A percentile compares a stretch with the other conserved stretches of the same genome.
phyloP scores from a whole-genome alignment of 2,888 invertebrate species.

The Protodeltote pygarga region DNA sequence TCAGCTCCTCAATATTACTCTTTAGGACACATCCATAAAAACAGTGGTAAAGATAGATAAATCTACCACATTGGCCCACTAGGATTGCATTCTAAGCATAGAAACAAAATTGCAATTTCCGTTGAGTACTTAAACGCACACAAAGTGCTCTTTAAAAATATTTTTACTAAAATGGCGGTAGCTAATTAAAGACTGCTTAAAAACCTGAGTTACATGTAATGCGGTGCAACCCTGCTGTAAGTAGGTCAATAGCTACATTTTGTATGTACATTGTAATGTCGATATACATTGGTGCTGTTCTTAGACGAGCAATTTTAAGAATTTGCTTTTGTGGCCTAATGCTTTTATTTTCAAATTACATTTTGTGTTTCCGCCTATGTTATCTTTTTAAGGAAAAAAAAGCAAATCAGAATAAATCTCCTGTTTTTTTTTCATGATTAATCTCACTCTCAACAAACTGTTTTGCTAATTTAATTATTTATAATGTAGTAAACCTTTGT shows the following conservation, averaged over 20 bases:
- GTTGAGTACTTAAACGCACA: slow-evolving; percentile 15
- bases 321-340: slow-evolving; percentile 23
- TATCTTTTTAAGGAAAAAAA: neutral
- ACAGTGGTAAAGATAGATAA: slow-evolving; percentile 4
- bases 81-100: too few relatives aligned
- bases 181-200: slow-evolving; percentile 32
- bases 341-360: neutral
- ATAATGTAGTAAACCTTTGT: too few relatives aligned
- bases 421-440: too few relatives aligned
- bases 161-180: slow-evolving; percentile 12
- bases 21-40: too few relatives aligned
- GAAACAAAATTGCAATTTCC: slow-evolving; percentile 13
- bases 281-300: slow-evolving; percentile 31
- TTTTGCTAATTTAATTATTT: too few relatives aligned
- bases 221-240: slow-evolving; percentile 31
- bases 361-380: neutral
- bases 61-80: too few relatives aligned
- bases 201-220: slow-evolving; percentile 23
- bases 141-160: slow-evolving; percentile 17
- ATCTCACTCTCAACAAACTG: too few relatives aligned
- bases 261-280: slow-evolving; percentile 47
- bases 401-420: too few relatives aligned
- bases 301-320: slow-evolving; percentile 19
- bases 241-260: slow-evolving; percentile 42
- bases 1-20: too few relatives aligned